Evolutionary conservation across 2,888 invertebrate genomes (phyloP).

Genomic region (Eretmocerus hayati): DNA sequence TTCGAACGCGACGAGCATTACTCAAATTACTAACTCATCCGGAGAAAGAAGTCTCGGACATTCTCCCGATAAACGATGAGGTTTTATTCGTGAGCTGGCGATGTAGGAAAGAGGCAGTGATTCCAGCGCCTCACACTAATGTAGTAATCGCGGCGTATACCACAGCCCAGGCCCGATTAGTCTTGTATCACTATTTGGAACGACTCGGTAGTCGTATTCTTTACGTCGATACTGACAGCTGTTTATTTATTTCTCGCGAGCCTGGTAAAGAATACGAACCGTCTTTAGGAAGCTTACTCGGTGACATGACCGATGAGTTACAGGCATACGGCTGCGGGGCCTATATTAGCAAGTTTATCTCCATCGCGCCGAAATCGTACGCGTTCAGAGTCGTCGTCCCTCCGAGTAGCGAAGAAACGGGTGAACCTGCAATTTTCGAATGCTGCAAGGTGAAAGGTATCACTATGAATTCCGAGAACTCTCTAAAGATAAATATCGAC

Average conservation of each 20-base stretch:
- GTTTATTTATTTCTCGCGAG: constrained; percentile 1
- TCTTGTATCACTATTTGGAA: background rate
- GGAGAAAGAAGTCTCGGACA: background rate
- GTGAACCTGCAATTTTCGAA: no score
- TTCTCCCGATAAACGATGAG: constrained; percentile 5
- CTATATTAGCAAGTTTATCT: constrained; percentile 8
- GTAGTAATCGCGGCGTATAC: constrained; percentile 11
- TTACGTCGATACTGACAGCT: constrained; percentile 12
- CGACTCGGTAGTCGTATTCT: constrained; percentile 25
- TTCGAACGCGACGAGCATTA: no score
- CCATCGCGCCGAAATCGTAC: constrained; percentile 1
- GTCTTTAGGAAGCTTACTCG: background rate
- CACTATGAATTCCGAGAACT: no score
- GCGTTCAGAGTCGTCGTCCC: no score
- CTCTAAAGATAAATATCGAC: no score
- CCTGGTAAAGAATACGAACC: background rate
- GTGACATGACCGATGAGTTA: constrained; percentile 15
- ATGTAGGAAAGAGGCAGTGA: background rate
- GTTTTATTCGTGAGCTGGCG: constrained; percentile 6
- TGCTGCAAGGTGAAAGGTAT: no score
- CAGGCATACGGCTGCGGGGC: no score
- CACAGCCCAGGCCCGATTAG: constrained; percentile 7
- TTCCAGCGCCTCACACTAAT: background rate
- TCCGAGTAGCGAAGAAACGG: no score
- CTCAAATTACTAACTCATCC: background rate